These are phyloP conservation scores for Lycaena phlaeas DNA, from an alignment of 2,888 invertebrate species.

Conservation along the genomic window DNA sequence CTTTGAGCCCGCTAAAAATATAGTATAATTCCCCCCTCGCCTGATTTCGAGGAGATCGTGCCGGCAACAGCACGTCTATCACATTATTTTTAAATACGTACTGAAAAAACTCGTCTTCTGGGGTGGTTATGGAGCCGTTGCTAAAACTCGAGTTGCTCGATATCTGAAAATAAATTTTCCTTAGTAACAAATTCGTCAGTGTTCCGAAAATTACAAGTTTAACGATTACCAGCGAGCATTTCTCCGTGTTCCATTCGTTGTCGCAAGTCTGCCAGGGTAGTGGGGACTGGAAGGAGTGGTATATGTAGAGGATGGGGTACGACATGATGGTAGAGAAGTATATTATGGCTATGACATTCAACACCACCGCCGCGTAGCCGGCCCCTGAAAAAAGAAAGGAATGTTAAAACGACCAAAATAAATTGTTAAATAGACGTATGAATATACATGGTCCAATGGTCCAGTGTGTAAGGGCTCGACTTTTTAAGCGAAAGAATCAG, in stretches of 20 bases:
- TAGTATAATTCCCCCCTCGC: too few relatives aligned
- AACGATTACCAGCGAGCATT: slow-evolving; percentile 75
- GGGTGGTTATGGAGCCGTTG: slow-evolving; percentile 70
- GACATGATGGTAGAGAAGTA: slow-evolving; percentile 91
- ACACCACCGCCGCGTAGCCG: slow-evolving; percentile 85
- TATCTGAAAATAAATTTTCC: slow-evolving; percentile 40
- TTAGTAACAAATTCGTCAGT: slow-evolving; percentile 1
- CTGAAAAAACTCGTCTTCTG: slow-evolving; percentile 90
- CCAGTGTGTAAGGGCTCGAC: too few relatives aligned
- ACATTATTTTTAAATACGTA: slow-evolving; percentile 66
- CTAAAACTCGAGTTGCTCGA: slow-evolving; percentile 42
- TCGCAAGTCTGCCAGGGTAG: slow-evolving; percentile 86
- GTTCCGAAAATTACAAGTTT: too few relatives aligned
- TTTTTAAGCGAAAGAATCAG: too few relatives aligned
- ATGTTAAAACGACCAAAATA: background rate
- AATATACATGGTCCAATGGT: too few relatives aligned
- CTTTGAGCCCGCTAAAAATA: too few relatives aligned
- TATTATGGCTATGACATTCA: slow-evolving; percentile 85
- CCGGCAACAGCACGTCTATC: too few relatives aligned
- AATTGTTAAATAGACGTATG: background rate
- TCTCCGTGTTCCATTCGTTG: slow-evolving; percentile 87
- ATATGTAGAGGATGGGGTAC: slow-evolving; percentile 87
- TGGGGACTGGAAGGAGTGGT: slow-evolving; percentile 76
- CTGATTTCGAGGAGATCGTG: too few relatives aligned
- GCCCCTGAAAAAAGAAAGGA: slow-evolving; percentile 75